Conservation (phyloP, 2,113 vertebrate species). For the Arenaria interpres region DNA sequence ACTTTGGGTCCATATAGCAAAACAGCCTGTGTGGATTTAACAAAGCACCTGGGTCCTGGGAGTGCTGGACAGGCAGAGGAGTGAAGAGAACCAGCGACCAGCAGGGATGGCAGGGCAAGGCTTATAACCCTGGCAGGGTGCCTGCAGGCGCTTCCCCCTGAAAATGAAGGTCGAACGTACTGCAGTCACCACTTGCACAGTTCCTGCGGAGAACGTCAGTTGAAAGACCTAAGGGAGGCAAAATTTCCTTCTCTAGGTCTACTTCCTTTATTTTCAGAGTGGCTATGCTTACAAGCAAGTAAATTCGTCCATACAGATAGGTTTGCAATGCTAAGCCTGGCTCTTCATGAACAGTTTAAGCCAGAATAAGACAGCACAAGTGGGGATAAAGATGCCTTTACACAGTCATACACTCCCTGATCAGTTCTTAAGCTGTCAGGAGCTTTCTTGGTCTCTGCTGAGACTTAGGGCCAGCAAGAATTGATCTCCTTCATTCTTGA, state of each 20-base stretch:
- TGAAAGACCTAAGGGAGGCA: neutral
- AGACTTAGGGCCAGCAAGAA: neutral
- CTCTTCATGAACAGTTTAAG: neutral
- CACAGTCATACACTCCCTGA: neutral
- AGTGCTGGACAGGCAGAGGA: neutral
- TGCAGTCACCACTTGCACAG: rapidly evolving
- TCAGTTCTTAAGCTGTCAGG: neutral
- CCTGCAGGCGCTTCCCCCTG: neutral
- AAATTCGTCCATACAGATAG: neutral
- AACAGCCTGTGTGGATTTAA: neutral
- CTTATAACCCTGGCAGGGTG: neutral
- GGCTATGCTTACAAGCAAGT: neutral
- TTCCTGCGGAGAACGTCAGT: neutral
- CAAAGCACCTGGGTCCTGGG: neutral
- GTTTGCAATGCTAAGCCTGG: neutral
- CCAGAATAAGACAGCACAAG: neutral
- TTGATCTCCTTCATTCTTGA: neutral
- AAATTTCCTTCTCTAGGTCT: neutral
- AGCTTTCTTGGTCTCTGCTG: neutral
- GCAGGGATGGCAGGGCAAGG: neutral
- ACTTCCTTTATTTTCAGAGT: neutral
- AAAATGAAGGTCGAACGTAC: neutral
- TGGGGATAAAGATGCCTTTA: neutral
- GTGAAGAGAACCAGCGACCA: neutral
- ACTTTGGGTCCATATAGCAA: neutral